These are phyloP conservation scores for Coelopa pilipes DNA, from an alignment of 2,888 invertebrate genomes.

Conservation along the genomic window DNA sequence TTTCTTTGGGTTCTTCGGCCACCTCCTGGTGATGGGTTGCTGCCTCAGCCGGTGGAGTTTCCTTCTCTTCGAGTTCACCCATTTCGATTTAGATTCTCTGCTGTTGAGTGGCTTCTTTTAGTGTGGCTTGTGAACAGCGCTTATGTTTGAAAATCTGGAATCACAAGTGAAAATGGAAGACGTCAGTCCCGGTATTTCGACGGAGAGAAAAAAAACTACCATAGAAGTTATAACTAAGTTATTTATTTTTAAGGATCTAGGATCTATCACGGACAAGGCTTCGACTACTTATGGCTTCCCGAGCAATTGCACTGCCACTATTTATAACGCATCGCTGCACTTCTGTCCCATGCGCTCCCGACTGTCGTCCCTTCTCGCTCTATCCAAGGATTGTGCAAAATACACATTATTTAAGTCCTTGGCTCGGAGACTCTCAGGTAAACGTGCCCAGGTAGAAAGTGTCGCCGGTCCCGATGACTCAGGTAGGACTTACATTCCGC, in stretches of 20 bases:
- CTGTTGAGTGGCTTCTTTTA: background rate
- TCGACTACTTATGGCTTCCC: constrained; percentile 52
- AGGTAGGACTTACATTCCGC: background rate
- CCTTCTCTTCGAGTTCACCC: constrained; percentile 67
- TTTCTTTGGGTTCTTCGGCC: constrained; percentile 65
- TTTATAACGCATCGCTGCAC: constrained; percentile 17
- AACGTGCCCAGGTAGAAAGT: constrained; percentile 19
- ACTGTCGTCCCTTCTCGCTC: background rate
- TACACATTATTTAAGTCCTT: background rate
- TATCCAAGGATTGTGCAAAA: constrained; percentile 2
- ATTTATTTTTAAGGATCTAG: constrained; percentile 48
- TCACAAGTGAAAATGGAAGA: background rate
- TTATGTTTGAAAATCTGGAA: constrained; percentile 15
- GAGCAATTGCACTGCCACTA: constrained; percentile 8
- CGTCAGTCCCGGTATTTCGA: background rate
- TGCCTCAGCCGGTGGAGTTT: constrained; percentile 61
- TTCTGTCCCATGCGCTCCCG: background rate
- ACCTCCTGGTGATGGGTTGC: constrained; percentile 56
- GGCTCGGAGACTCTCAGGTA: background rate
- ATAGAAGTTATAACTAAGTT: constrained; percentile 7
- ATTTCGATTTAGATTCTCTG: constrained; percentile 45
- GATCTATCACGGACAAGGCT: constrained; percentile 60
- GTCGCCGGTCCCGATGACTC: background rate
- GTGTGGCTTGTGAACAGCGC: constrained; percentile 3
- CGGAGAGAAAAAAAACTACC: background rate